These are phyloP conservation scores for Myoxocephalus aenaeus DNA, from an alignment of 2,797 vertebrate genomes.

Conservation along the genomic window DNA sequence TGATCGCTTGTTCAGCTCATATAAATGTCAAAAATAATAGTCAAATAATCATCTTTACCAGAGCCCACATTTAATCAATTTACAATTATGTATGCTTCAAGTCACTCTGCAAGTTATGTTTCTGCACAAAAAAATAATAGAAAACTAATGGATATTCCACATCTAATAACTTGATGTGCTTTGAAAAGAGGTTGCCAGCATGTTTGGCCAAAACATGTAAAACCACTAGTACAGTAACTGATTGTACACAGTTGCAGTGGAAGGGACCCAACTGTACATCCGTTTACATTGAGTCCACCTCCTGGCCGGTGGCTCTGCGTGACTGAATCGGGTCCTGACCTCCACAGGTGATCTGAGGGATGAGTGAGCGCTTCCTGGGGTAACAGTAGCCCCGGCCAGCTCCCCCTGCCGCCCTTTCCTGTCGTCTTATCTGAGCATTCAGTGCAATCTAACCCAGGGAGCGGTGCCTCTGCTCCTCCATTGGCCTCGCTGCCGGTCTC, in stretches of 20 bases:
- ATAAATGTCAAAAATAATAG: not conserved
- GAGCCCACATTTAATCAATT: not conserved
- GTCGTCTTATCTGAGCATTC: constrained; percentile 73
- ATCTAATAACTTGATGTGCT: not conserved
- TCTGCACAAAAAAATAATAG: not conserved
- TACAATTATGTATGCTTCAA: not conserved
- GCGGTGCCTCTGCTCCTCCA: constrained; percentile 34
- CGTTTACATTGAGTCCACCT: constrained; percentile 7
- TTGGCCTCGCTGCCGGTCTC: constrained; percentile 44
- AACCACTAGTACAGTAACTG: not conserved
- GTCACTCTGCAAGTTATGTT: not conserved
- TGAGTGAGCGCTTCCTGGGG: constrained; percentile 80
- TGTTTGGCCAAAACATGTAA: constrained; percentile 3
- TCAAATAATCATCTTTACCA: not conserved
- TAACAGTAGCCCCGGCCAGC: constrained; percentile 51
- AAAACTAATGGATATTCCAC: constrained; percentile 4
- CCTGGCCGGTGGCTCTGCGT: constrained; percentile 29
- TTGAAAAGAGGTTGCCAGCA: not conserved
- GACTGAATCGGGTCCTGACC: constrained; percentile 38
- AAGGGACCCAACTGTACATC: not conserved
- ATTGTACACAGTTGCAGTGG: not conserved
- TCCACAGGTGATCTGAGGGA: constrained; percentile 72
- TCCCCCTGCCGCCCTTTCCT: constrained; percentile 70
- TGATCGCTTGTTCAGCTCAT: not conserved
- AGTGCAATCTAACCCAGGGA: constrained; percentile 71